These are phyloP conservation scores for Merops nubicus DNA, from an alignment of 2,113 vertebrate genomes.

Conservation along the genomic window DNA sequence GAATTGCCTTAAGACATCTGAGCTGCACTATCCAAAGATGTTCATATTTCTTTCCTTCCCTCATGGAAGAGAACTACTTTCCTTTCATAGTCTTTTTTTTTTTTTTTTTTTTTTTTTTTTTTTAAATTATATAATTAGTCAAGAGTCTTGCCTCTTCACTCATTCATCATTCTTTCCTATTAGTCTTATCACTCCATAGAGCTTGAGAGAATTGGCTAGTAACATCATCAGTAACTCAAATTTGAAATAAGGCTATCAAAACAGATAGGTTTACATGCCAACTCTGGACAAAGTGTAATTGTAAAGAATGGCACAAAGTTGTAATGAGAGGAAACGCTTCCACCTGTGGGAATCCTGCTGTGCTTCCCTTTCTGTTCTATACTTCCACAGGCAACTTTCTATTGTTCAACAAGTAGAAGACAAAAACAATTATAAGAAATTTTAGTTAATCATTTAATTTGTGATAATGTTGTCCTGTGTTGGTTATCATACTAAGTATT, in stretches of 20 bases:
- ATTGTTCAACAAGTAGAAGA: not conserved
- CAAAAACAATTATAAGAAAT: not conserved
- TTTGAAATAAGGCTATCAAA: slow-evolving; percentile 64
- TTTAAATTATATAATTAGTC: slow-evolving; percentile 61
- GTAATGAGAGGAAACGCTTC: not conserved
- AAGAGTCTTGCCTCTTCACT: not conserved
- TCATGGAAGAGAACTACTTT: slow-evolving; percentile 40
- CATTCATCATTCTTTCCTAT: slow-evolving; percentile 50
- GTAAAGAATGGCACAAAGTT: not conserved
- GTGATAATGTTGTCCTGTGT: not conserved
- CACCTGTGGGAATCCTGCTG: not conserved
- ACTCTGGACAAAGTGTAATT: slow-evolving; percentile 23
- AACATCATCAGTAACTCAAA: slow-evolving; percentile 38
- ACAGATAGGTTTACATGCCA: slow-evolving; percentile 23
- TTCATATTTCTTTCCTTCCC: slow-evolving; percentile 49
- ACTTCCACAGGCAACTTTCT: not conserved
- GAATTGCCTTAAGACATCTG: slow-evolving; percentile 63
- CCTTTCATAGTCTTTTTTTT: not conserved
- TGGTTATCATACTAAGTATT: not conserved
- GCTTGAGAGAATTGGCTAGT: slow-evolving; percentile 21
- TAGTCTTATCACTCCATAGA: slow-evolving; percentile 22
- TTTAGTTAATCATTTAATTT: not conserved
- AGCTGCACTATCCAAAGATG: slow-evolving; percentile 40
- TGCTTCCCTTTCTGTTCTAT: not conserved
- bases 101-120: not conserved